Percentiles rank a stretch among this genome's conserved stretches.
Conservation (phyloP, 1,140 invertebrate species). For the Orius insidiosus region DNA sequence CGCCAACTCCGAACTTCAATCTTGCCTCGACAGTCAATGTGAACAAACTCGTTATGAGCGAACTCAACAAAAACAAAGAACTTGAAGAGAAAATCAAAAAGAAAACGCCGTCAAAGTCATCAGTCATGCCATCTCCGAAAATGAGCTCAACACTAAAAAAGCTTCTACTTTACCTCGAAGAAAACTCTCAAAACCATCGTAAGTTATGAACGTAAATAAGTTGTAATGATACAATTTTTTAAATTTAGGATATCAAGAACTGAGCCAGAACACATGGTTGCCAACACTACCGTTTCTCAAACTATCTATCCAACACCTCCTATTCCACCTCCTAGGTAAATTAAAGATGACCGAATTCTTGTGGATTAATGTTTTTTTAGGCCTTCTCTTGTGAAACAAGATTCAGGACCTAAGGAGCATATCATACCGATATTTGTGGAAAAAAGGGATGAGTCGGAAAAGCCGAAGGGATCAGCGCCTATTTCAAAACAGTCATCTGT, state of each 20-base stretch:
- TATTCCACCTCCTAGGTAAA: slow-evolving; percentile 4
- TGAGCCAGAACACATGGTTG: slow-evolving; percentile 8
- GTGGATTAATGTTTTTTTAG: slow-evolving; percentile 11
- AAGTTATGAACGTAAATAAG: slow-evolving; percentile 12
- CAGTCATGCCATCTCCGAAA: slow-evolving; percentile 18
- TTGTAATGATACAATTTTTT: too few relatives aligned
- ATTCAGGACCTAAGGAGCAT: slow-evolving; percentile 28
- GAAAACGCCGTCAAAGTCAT: slow-evolving; percentile 20
- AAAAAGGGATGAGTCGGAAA: slow-evolving; percentile 19
- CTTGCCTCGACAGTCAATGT: slow-evolving; percentile 22
- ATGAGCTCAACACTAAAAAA: slow-evolving; percentile 16
- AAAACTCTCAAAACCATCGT: slow-evolving; percentile 36
- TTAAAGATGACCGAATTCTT: neutral
- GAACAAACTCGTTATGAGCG: slow-evolving; percentile 21
- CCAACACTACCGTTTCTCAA: slow-evolving; percentile 6
- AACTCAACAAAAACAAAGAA: slow-evolving; percentile 40
- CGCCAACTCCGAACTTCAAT: slow-evolving; percentile 13
- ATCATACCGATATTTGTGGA: slow-evolving; percentile 37
- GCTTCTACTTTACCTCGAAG: slow-evolving; percentile 24
- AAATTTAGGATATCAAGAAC: slow-evolving; percentile 4
- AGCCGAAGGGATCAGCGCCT: slow-evolving; percentile 21
- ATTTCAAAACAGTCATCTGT: slow-evolving; percentile 14
- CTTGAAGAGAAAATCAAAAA: slow-evolving; percentile 19
- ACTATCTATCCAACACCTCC: slow-evolving; percentile 3
- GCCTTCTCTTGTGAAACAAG: slow-evolving; percentile 22